Base-by-base conservation (phyloP, 2,113 vertebrate genomes). In the Nesogale talazaci region DNA sequence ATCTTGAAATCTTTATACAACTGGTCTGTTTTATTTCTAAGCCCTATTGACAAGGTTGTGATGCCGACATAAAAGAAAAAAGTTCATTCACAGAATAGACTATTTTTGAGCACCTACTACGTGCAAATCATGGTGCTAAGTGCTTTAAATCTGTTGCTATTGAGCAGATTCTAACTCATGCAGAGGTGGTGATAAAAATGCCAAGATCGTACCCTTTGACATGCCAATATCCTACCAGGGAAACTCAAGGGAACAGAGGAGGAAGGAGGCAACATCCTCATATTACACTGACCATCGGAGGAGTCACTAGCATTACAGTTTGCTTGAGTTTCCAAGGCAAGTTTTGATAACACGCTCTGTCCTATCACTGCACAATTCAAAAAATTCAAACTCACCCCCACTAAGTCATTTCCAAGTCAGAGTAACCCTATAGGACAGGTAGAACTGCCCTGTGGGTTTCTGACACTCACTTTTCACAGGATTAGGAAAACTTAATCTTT, bases 1-100 rank as follows among this genome's bases (percentile, higher is more conserved):
- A 31, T 89, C 83, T 95, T 93, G 91, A 94, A 69, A 93, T 86
- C 92, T 83, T 77, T 90, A 79, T 57, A 69, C 61, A 77, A 96
- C 42, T 92, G 88, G 40, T 86, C 82, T 89, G 65, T 63, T 89
- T 96, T 92, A 81, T 96, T 78, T 40, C 40, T 59, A 82, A 0
- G 23, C 8, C 19, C 38, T 29, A 86, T 3, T 86, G 89, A 72
- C 34, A 92, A 77, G 80, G 36, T 83, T 74, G n/a, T 56, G 61
- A 59, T 91, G 34, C 9, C 69, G 80, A 82, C 88, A 34, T 42
- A 82, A 84, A 91, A 94, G 19, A 81, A 38, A 38, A 42, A 88
- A 52, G 12, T 70, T 83, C 22, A 61, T 88, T 83, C 42, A 70
- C 20, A 86, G 6, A 82, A n/a, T 75, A 9, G 52, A 70, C 17